These are phyloP conservation scores for Drosophila micromelanica DNA, from an alignment of 1,140 invertebrate species.

Conservation along the genomic window DNA sequence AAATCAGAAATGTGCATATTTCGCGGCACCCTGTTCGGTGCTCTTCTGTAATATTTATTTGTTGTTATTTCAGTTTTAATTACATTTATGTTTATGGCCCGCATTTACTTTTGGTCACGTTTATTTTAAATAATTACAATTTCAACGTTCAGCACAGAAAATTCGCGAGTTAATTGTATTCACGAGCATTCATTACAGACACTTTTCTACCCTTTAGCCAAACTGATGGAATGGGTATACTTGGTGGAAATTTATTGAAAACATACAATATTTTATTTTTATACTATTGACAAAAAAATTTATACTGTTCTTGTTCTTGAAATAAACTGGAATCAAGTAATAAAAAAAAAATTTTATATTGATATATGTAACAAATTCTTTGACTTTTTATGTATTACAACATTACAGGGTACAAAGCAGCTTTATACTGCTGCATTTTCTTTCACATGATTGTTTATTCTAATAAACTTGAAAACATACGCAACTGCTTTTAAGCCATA, in stretches of 20 bases:
- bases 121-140: conserved; percentile 59
- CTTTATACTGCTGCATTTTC: too few species aligned
- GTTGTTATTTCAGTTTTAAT: conserved; percentile 29
- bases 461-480: too few species aligned
- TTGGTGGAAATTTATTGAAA: too few species aligned
- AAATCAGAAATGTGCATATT: too few species aligned
- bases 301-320: too few species aligned
- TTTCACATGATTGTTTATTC: background rate
- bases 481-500: too few species aligned
- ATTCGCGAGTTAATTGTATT: conserved; percentile 33
- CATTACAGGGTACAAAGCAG: background rate
- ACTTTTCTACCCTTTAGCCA: background rate
- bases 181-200: conserved; percentile 1
- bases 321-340: too few species aligned
- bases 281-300: too few species aligned
- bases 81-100: conserved; percentile 33
- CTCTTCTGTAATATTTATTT: conserved; percentile 2
- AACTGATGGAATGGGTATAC: background rate
- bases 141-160: conserved; percentile 21
- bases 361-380: too few species aligned
- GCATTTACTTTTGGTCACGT: conserved; percentile 58
- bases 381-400: too few species aligned
- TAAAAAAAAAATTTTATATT: too few species aligned
- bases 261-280: too few species aligned
- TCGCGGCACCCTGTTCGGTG: conserved; percentile 6